These are phyloP conservation scores for Ooceraea biroi DNA, from an alignment of 1,140 invertebrate species.

Conservation along the genomic window DNA sequence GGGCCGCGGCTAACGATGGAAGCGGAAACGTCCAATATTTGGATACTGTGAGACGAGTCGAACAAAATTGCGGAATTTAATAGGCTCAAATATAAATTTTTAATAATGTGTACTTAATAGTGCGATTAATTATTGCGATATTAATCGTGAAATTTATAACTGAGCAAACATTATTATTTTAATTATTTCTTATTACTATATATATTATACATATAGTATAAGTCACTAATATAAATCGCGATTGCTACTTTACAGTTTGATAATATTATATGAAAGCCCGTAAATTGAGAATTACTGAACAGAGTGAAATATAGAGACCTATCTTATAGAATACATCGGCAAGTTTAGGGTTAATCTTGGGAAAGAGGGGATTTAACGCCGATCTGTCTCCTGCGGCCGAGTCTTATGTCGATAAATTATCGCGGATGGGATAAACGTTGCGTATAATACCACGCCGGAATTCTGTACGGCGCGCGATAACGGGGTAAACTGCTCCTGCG, in stretches of 20 bases:
- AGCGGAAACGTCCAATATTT: constrained; percentile 47
- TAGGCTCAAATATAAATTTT: not conserved
- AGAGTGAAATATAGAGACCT: constrained; percentile 21
- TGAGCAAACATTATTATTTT: too few species aligned
- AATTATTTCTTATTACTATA: too few species aligned
- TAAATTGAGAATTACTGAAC: constrained; percentile 13
- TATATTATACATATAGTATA: too few species aligned
- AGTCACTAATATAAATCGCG: too few species aligned
- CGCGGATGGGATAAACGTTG: constrained; percentile 38
- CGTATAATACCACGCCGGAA: constrained; percentile 36
- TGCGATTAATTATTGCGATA: not conserved
- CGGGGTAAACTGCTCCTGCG: not conserved
- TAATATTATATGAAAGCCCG: not conserved
- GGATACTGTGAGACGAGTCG: not conserved
- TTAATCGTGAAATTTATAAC: too few species aligned
- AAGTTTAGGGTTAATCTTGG: constrained; percentile 41
- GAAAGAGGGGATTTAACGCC: constrained; percentile 32
- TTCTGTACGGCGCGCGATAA: constrained; percentile 47
- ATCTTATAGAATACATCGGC: constrained; percentile 5
- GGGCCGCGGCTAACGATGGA: constrained; percentile 23
- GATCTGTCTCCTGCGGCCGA: constrained; percentile 27
- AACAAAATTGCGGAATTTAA: not conserved
- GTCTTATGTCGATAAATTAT: constrained; percentile 60
- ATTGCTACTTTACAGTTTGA: not conserved
- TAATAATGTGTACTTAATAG: constrained; percentile 6